A percentile compares a stretch with the other conserved stretches of the same genome.
Evolutionary conservation across 2,113 vertebrate species (phyloP).

Genomic region (Phaetusa simplex): DNA sequence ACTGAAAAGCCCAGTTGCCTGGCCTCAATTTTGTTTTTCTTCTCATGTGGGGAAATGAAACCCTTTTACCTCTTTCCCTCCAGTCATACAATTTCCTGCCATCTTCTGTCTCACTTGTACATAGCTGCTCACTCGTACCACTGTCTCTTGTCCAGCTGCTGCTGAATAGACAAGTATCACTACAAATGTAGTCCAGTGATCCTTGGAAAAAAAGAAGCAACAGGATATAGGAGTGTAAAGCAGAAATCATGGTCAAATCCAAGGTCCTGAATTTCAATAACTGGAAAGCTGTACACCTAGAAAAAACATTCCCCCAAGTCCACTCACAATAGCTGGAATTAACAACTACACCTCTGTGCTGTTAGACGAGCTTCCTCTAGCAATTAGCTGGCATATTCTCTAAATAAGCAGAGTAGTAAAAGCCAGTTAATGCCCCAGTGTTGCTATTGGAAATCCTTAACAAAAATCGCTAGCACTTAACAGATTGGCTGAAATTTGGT

Average conservation of each 20-base stretch:
- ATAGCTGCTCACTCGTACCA: neutral
- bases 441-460: conserved; percentile 26
- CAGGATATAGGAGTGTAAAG: neutral
- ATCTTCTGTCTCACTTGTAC: neutral
- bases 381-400: neutral
- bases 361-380: neutral
- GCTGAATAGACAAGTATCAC: neutral
- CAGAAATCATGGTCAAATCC: neutral
- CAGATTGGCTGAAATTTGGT: neutral
- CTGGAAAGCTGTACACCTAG: neutral
- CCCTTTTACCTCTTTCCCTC: neutral
- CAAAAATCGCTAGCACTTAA: neutral
- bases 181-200: neutral
- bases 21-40: neutral
- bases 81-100: conserved; percentile 4
- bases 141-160: neutral
- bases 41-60: neutral
- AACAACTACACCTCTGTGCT: neutral
- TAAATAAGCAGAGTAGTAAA: conserved; percentile 14
- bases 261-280: neutral
- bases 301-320: neutral
- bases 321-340: neutral
- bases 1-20: neutral
- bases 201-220: neutral
- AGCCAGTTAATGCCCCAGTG: neutral